Percentiles rank a stretch among this genome's conserved stretches.
These are phyloP conservation scores for Tolmerus cingulatus DNA, from an alignment of 2,888 invertebrate genomes.

Conservation along the genomic window DNA sequence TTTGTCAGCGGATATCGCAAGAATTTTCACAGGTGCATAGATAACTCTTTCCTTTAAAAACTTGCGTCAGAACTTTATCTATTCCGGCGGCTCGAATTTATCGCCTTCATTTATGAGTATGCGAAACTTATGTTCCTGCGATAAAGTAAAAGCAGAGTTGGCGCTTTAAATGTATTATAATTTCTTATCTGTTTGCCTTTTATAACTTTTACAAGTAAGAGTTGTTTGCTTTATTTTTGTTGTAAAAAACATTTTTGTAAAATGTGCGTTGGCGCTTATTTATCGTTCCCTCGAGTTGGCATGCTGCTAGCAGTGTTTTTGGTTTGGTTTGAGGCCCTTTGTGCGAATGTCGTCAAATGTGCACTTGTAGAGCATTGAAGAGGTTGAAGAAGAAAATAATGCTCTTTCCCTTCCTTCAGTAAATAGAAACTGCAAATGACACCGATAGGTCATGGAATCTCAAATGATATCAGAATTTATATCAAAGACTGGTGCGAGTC, in stretches of 20 bases:
- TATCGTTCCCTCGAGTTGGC: neutral
- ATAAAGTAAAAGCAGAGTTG: neutral
- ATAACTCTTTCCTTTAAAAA: neutral
- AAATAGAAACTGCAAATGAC: constrained; percentile 27
- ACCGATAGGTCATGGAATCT: constrained; percentile 48
- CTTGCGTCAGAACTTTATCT: neutral
- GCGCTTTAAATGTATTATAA: neutral
- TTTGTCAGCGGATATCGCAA: neutral
- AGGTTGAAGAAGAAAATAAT: neutral
- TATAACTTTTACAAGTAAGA: neutral
- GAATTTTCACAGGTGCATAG: neutral
- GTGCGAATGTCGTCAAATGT: neutral
- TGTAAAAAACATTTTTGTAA: neutral
- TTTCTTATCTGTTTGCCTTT: neutral
- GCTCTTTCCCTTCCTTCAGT: constrained; percentile 19
- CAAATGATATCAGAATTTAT: constrained; percentile 51
- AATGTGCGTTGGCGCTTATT: neutral
- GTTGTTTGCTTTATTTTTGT: neutral
- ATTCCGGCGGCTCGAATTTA: neutral
- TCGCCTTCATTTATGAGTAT: neutral
- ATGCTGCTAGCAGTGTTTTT: neutral
- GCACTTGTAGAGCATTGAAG: constrained; percentile 19
- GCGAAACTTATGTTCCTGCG: neutral
- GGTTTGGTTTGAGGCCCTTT: neutral
- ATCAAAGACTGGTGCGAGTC: constrained; percentile 50